A percentile compares a stretch with the other conserved stretches of the same genome.
phyloP scores from a whole-genome alignment of 2,888 invertebrate genomes.

The Drosophila percnosoma region DNA sequence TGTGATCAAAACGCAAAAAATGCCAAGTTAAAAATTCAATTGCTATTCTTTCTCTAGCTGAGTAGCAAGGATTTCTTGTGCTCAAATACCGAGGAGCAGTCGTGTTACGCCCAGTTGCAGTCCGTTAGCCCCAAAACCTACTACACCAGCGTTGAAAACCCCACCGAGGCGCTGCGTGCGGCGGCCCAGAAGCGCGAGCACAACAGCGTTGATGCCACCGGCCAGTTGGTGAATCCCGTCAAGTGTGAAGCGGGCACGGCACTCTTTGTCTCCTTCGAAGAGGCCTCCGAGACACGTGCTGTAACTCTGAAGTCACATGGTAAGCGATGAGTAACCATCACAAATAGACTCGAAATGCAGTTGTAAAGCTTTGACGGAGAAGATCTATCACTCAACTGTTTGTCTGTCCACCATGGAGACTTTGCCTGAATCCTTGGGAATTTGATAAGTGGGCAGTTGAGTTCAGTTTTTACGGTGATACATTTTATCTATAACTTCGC shows the following conservation, averaged over 20 bases:
- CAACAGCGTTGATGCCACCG: slow-evolving; percentile 67
- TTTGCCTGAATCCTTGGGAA: not conserved
- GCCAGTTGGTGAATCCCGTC: slow-evolving; percentile 68
- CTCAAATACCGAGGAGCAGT: slow-evolving; percentile 81
- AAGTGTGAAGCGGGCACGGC: slow-evolving; percentile 85
- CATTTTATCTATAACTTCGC: not conserved
- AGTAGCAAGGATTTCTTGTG: slow-evolving; percentile 85
- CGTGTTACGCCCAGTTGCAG: slow-evolving; percentile 84
- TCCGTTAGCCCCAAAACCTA: slow-evolving; percentile 85
- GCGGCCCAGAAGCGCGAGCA: slow-evolving; percentile 84
- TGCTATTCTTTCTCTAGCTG: slow-evolving; percentile 80
- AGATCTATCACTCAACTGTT: not conserved
- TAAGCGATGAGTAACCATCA: slow-evolving; percentile 18
- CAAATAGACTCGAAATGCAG: not conserved
- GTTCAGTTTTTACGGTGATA: not conserved
- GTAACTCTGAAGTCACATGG: slow-evolving; percentile 84
- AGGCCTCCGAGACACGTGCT: slow-evolving; percentile 86
- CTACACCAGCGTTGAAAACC: slow-evolving; percentile 88
- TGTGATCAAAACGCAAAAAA: not conserved
- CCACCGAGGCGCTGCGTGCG: slow-evolving; percentile 86
- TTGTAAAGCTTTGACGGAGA: not conserved
- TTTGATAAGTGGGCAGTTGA: not conserved
- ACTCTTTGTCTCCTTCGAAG: slow-evolving; percentile 87
- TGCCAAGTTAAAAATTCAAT: not conserved
- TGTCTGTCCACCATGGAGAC: not conserved